phyloP scores from a whole-genome alignment of 1,140 invertebrate genomes.

The Danaus plexippus region DNA sequence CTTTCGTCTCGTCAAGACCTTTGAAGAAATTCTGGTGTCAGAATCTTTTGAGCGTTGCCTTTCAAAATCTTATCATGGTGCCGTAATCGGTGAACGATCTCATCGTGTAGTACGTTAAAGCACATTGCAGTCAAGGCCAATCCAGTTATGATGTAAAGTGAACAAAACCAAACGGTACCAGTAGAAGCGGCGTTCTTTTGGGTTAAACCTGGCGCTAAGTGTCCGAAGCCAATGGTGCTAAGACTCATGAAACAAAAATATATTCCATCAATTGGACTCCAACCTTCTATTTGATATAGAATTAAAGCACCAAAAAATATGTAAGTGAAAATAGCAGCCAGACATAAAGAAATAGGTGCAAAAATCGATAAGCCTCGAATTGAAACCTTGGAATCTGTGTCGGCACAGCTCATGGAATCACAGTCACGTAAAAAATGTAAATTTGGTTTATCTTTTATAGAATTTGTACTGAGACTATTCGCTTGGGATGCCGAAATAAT shows the following conservation, averaged over 20 bases:
- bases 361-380: constrained; percentile 82
- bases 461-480: constrained; percentile 70
- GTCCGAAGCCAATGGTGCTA: constrained; percentile 93
- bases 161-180: constrained; percentile 89
- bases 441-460: constrained; percentile 72
- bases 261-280: constrained; percentile 91
- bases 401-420: constrained; percentile 79
- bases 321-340: constrained; percentile 86
- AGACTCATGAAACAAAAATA: constrained; percentile 96
- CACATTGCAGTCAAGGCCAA: constrained; percentile 98
- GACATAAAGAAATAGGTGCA: constrained; percentile 82
- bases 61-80: constrained; percentile 71
- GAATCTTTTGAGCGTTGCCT: constrained; percentile 51
- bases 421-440: constrained; percentile 70
- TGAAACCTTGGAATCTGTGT: constrained; percentile 81
- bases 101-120: constrained; percentile 97
- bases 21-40: constrained; percentile 59
- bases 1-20: constrained; percentile 65
- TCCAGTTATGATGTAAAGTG: constrained; percentile 95
- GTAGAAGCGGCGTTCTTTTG: constrained; percentile 73
- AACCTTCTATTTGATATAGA: constrained; percentile 88
- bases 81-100: constrained; percentile 85
- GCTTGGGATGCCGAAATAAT: constrained; percentile 70
- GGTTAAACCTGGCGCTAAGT: constrained; percentile 87
- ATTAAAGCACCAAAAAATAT: constrained; percentile 90